Conservation (phyloP, 2,797 vertebrate genomes). For the Gymnothorax javanicus region DNA sequence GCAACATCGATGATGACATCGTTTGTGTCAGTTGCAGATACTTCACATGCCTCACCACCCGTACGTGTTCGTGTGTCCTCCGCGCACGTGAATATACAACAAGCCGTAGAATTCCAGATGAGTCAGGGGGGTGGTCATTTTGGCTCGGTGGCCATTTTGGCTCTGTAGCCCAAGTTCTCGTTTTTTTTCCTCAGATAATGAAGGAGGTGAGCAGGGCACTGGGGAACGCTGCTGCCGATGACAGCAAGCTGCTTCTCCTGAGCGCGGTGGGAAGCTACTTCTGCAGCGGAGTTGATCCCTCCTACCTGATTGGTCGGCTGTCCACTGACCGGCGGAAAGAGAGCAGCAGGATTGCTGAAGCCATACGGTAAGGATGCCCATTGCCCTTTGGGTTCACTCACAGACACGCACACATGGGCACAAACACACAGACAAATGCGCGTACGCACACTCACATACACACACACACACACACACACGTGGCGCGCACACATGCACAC, state of each 20-base stretch:
- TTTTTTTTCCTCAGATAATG: constrained; percentile 82
- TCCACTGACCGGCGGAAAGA: constrained; percentile 95
- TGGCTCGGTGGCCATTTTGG: neutral
- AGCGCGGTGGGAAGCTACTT: constrained; percentile 94
- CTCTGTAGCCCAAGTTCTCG: constrained; percentile 18
- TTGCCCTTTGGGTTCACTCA: neutral
- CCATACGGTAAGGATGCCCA: constrained; percentile 81
- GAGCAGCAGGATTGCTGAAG: constrained; percentile 93
- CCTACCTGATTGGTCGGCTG: constrained; percentile 93
- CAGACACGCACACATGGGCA: too few relatives aligned
- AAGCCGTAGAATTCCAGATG: too few relatives aligned
- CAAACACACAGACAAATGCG: too few relatives aligned
- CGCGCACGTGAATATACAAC: too few relatives aligned
- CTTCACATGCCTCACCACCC: too few relatives aligned
- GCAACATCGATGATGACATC: too few relatives aligned
- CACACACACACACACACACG: too few relatives aligned
- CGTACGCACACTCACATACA: too few relatives aligned
- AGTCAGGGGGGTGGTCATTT: too few relatives aligned
- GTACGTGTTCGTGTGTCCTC: too few relatives aligned
- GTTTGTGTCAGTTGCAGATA: too few relatives aligned
- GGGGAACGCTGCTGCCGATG: constrained; percentile 89
- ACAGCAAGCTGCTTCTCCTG: constrained; percentile 93
- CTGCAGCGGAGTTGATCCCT: constrained; percentile 95
- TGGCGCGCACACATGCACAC: too few relatives aligned
- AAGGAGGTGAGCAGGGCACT: constrained; percentile 94